Evolutionary conservation across 2,888 invertebrate genomes (phyloP).

Genomic region (Pogonocherus hispidulus): DNA sequence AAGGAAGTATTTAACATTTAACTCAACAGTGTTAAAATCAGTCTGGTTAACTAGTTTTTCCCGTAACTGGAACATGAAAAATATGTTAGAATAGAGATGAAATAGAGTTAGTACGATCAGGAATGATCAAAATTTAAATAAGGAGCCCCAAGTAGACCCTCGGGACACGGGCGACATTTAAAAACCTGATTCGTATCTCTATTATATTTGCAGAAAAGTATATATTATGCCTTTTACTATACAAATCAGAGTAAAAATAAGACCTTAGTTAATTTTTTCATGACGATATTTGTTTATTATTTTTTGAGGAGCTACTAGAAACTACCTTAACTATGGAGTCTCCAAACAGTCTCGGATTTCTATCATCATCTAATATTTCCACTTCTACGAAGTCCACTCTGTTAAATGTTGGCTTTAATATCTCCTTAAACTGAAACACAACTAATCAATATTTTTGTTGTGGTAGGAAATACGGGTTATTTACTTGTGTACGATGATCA

Average conservation of each 20-base stretch:
- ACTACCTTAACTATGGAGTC: constrained; percentile 65
- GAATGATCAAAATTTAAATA: too few species aligned
- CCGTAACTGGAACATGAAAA: constrained; percentile 58
- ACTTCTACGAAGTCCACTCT: constrained; percentile 97
- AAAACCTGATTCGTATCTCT: too few species aligned
- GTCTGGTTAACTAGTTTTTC: constrained; percentile 67
- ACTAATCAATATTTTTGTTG: not conserved
- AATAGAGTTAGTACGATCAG: too few species aligned
- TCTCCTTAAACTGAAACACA: constrained; percentile 65
- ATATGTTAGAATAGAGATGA: too few species aligned
- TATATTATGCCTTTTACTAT: too few species aligned
- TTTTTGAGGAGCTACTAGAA: too few species aligned
- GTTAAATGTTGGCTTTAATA: constrained; percentile 95
- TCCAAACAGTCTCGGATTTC: constrained; percentile 83
- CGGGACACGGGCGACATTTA: too few species aligned
- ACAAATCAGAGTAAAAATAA: too few species aligned
- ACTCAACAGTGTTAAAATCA: constrained; percentile 72
- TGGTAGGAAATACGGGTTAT: not conserved
- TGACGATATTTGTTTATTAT: too few species aligned
- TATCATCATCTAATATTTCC: constrained; percentile 80
- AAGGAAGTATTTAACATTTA: constrained; percentile 86
- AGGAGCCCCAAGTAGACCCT: too few species aligned
- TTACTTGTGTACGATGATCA: constrained; percentile 92
- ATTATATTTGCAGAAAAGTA: too few species aligned
- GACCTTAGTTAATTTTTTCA: too few species aligned